Evolutionary conservation across 1,140 invertebrate genomes (phyloP), one percentile per base, ranked within the genome.

Genomic region (Daktulosphaira vitifoliae): DNA sequence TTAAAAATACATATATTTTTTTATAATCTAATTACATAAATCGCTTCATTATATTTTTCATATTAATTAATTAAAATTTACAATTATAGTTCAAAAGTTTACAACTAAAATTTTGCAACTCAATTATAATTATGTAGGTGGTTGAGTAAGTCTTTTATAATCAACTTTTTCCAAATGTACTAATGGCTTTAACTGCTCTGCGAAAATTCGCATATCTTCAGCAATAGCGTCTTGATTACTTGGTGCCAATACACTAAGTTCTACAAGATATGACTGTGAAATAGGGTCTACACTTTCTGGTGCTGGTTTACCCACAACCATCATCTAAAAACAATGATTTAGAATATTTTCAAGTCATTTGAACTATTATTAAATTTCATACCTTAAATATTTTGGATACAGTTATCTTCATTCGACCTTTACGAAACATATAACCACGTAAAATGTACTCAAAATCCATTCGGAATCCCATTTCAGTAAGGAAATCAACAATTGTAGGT

Each of bases 381-480:
- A 81, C 80, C 71, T 92, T 92, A 70, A 90, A 94, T 11, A 98
- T 86, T 76, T 97, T 97, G 1, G 90, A 91, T 0, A 97, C 92
- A 2, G 91, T 95, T 2, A 96, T 88, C 75, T 97, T 97, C 90
- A 98, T 95, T 72, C 93, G 80, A 1, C 94, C 94, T 79, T 97
- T 97, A 52, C 92, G 82, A 71, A 97, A 97, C 84, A 97, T 92
- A 70, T 89, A 95, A 15, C 94, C 95, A 77, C 92, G 86, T 0
- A 89, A 84, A 70, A 92, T 89, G 73, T 91, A 97, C 77, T 97
- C 94, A 80, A 92, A 96, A 72, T 97, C 94, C 51, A 90, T 76
- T 67, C 88, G 78, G 71, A 88, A 92, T 8, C 94, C 94, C 69
- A 96, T 78, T 80, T 97, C 94, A 54, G 84, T 89, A 0, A 98